These are phyloP conservation scores for Liposcelis brunnea DNA, from an alignment of 2,888 invertebrate genomes.

Conservation along the genomic window DNA sequence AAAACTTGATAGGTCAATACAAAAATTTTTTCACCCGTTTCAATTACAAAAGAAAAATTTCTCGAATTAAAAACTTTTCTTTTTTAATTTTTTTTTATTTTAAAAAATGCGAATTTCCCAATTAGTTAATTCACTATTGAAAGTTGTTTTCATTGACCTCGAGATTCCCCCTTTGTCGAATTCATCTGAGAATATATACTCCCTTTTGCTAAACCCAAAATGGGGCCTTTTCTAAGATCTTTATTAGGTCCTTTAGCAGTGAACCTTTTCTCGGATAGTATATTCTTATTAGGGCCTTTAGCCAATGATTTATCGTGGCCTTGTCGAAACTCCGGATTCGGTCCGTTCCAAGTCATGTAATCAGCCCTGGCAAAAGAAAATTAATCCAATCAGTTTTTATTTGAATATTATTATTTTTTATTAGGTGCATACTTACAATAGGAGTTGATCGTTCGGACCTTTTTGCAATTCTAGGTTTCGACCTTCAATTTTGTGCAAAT, in stretches of 20 bases:
- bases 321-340: slow-evolving; percentile 42
- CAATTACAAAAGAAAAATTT: no score
- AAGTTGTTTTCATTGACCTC: slow-evolving; percentile 1
- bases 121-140: no score
- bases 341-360: slow-evolving; percentile 70
- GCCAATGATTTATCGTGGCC: slow-evolving; percentile 30
- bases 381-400: slow-evolving; percentile 10
- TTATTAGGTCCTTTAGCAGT: slow-evolving; percentile 47
- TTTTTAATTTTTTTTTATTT: no score
- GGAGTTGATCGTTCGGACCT: slow-evolving; percentile 59
- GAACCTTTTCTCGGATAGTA: slow-evolving; percentile 21
- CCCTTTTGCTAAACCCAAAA: slow-evolving; percentile 53
- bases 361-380: slow-evolving; percentile 40
- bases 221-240: slow-evolving; percentile 53
- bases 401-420: neutral
- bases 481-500: slow-evolving; percentile 40
- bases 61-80: no score
- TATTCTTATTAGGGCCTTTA: slow-evolving; percentile 37
- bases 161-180: neutral
- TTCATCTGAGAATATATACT: slow-evolving; percentile 53
- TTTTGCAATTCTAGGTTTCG: slow-evolving; percentile 52
- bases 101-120: no score
- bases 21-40: no score
- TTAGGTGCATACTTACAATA: slow-evolving; percentile 42
- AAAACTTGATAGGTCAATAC: no score